Base-by-base conservation (phyloP, 2,113 vertebrate genomes). In the Mionectes macconnelli region DNA sequence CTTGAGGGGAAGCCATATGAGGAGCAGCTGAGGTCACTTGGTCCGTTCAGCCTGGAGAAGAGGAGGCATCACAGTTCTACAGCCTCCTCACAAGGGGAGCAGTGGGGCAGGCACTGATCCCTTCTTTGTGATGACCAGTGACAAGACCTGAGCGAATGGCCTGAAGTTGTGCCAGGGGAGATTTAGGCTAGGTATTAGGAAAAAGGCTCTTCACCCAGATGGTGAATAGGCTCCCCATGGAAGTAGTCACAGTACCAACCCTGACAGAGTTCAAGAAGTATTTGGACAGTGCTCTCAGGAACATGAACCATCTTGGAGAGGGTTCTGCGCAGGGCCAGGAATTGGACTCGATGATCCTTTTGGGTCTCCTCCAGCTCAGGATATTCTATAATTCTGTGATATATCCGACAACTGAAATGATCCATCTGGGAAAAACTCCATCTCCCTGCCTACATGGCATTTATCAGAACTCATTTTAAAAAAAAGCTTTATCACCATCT, bases 61-160 rank as follows among this genome's bases (percentile, higher is more conserved):
- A 12, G 27, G 14, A 66, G 28, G 28, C 39, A 25, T n/a, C 44
- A 28, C 7, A 8, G 16, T 75, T n/a, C 45, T 44, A n/a, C 28
- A 45, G 15, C 11, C 66, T 74, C 19, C 8, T 60, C 7, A 30
- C 14, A 24, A 67, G 39, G 20, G 15, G 68, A 40, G 28, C 23
- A 45, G 28, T 20, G 44, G 18, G 18, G 23, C 52, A 81, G 4
- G 1, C 39, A 60, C 3, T n/a, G 53, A 53, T 45, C 13, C 40
- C 52, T 33, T 16, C 23, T 73, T 33, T 59, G 14, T 39, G 33
- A 45, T 67, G 15, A 28, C 6, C 44, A 57, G 19, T 11, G 60
- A 60, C 28, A 60, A 24, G 37, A 39, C 39, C 16, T 0, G 0
- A 37, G 10, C 27, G 10, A 60, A 53, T 24, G 28, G 45, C 37